Evolutionary conservation across 30 jellyfish, hydroid and myxozoan genomes (phyloP).

Genomic region (Aurelia aurita): DNA sequence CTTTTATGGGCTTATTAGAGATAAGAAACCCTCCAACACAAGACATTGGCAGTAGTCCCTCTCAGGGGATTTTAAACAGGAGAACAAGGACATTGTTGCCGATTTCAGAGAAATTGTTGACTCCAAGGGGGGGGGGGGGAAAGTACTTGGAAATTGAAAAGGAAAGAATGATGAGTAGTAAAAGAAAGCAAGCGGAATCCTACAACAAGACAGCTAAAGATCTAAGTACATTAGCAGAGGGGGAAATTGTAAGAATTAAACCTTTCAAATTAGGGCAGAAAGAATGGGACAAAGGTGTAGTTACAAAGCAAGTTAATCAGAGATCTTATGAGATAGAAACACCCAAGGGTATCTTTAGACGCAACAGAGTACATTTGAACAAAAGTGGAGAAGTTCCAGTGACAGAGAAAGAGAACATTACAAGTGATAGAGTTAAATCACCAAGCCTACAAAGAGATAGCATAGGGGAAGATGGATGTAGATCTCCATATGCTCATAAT

Average conservation of each 20-base stretch:
- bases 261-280: slow-evolving; percentile 34
- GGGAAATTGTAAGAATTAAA: slow-evolving; percentile 8
- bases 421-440: no score
- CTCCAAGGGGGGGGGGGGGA: slow-evolving; percentile 38
- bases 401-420: no score
- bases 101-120: slow-evolving; percentile 4
- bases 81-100: slow-evolving; percentile 55
- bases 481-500: no score
- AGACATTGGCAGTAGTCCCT: slow-evolving; percentile 32
- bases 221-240: neutral
- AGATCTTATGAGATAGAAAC: slow-evolving; percentile 35
- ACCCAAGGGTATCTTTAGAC: neutral
- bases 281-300: slow-evolving; percentile 19
- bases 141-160: neutral
- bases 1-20: slow-evolving; percentile 10
- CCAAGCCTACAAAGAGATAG: no score
- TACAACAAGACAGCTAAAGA: neutral
- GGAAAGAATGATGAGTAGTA: neutral
- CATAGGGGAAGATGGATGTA: no score
- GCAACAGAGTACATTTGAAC: slow-evolving; percentile 22
- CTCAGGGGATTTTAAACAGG: slow-evolving; percentile 40
- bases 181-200: neutral
- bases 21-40: slow-evolving; percentile 31
- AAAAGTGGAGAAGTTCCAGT: slow-evolving; percentile 8
- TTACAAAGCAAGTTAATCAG: slow-evolving; percentile 1